Evolutionary conservation across 1,140 invertebrate genomes (phyloP), one percentile per base, ranked within the genome.

Genomic region (Anadara kagoshimensis): DNA sequence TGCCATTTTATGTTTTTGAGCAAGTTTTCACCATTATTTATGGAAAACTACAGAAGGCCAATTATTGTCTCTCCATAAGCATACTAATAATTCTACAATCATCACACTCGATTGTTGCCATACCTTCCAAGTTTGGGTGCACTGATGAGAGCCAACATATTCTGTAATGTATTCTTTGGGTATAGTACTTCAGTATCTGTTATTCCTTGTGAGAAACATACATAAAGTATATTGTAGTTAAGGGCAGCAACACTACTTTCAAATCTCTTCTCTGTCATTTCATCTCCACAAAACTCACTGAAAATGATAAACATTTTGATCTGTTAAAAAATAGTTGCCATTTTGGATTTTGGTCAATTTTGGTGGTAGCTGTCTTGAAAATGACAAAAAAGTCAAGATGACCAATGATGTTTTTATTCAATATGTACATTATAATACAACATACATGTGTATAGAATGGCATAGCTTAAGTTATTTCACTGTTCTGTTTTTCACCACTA

Each of bases 131-230:
- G 29, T 36, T 36, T 36, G 7, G 29, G 29, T 3, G 29, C 29
- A 36, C 29, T 36, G 29, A 36, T 36, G 7, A 36, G 29, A 36
- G 29, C 29, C 29, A 36, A 36, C 29, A 96, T 85, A 89, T 96
- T 95, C 77, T 93, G 92, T 44, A 95, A 86, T 0, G 94, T 94
- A 81, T 93, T 92, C 80, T 92, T 91, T 29, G 94, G 92, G 84
- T 93, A 91, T 26, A 95, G 83, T 7, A 91, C 85, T 14, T 91
- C 88, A 29, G 92, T 83, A 82, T 93, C 91, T 5, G 53, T 36
- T 14, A 95, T 92, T 80, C 93, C 93, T 88, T 96, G 94, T 2
- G 93, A 93, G 76, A 95, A 93, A 86, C 95, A 95, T 69, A 96
- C 87, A 88, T 95, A 93, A 77, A 96, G 88, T 54, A 96, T 92